phyloP scores from a whole-genome alignment of 2,888 invertebrate genomes.

The Heliconius erato region DNA sequence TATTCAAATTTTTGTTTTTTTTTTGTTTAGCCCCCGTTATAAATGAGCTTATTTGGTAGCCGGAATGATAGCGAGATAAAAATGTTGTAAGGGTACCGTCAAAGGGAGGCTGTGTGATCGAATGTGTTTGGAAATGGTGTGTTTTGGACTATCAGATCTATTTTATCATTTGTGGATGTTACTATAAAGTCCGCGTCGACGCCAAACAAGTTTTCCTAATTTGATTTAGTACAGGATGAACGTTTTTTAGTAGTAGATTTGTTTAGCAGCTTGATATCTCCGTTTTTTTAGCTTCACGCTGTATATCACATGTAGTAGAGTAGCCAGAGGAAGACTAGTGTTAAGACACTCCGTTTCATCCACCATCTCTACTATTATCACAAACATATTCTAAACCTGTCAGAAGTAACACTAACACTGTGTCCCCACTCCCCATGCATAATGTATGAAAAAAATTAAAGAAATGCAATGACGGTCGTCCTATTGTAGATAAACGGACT shows the following conservation, averaged over 20 bases:
- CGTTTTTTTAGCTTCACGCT: not conserved
- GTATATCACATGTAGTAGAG: no score
- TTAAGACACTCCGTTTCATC: not conserved
- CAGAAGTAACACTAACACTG: not conserved
- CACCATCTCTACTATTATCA: not conserved
- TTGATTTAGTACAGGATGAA: slow-evolving; percentile 15
- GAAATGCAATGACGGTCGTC: slow-evolving; percentile 76
- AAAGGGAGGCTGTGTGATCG: slow-evolving; percentile 44
- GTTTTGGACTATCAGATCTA: slow-evolving; percentile 4
- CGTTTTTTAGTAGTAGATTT: not conserved
- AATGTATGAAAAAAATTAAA: slow-evolving; percentile 80
- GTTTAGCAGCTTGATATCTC: not conserved
- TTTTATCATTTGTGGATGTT: slow-evolving; percentile 13
- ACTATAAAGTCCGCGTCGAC: not conserved
- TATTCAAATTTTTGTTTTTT: slow-evolving; percentile 78
- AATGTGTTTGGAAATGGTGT: slow-evolving; percentile 28
- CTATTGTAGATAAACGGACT: slow-evolving; percentile 81
- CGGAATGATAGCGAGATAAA: slow-evolving; percentile 83
- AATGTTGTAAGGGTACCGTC: slow-evolving; percentile 58
- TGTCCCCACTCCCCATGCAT: slow-evolving; percentile 62
- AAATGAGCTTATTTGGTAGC: slow-evolving; percentile 85
- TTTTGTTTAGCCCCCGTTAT: slow-evolving; percentile 84
- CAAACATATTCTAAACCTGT: not conserved
- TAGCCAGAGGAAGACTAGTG: no score
- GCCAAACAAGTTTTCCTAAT: slow-evolving; percentile 11